These are phyloP conservation scores for Vulpes vulpes DNA, from an alignment of 2,113 vertebrate genomes.

Conservation along the genomic window DNA sequence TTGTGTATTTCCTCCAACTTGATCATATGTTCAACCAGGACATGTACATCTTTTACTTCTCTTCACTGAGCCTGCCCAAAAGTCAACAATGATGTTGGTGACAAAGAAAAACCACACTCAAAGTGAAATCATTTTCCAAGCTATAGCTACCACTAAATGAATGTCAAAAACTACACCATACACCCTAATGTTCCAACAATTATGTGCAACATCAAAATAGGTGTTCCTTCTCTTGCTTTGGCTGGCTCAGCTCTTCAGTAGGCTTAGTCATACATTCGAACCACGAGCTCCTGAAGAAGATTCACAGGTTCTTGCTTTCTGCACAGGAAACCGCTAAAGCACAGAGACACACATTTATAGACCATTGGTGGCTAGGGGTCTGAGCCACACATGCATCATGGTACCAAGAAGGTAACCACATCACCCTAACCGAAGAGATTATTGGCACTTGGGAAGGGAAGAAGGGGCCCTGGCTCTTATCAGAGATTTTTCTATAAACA, in stretches of 20 bases:
- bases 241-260: background rate
- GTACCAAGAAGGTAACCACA: background rate
- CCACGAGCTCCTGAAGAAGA: background rate
- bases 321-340: background rate
- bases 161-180: background rate
- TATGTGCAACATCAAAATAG: background rate
- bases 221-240: background rate
- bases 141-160: background rate
- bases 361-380: background rate
- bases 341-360: background rate
- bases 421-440: background rate
- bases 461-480: background rate
- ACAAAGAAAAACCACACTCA: constrained; percentile 27
- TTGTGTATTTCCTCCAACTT: background rate
- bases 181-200: background rate
- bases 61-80: background rate
- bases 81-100: background rate
- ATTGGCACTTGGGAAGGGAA: background rate
- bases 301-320: background rate
- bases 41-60: background rate
- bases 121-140: background rate
- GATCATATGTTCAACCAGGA: background rate
- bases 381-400: background rate
- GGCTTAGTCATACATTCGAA: background rate
- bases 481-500: constrained; percentile 38